Evolutionary conservation across 92 coral and sea anemone genomes (phyloP), one percentile per base, ranked within the genome.

Genomic region (Paragorgia papillata): DNA sequence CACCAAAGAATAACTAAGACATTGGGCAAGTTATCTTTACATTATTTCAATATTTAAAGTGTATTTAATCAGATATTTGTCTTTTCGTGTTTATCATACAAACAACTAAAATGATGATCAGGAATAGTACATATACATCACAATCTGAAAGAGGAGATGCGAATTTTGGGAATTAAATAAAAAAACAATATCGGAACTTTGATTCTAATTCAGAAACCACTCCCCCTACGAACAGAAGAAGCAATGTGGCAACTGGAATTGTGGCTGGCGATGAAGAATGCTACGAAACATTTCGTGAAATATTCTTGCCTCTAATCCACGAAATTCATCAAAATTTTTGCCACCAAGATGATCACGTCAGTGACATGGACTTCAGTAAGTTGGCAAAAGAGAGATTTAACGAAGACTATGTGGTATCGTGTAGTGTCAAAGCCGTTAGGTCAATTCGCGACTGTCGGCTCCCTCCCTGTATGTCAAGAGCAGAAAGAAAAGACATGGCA

Each of bases 231-330:
- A 46, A 46, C 14, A 46, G 17, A 9, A 46, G 53, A 15, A 15
- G 14, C 17, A 15, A 46, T 7, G 15, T 46, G 2, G 2, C 53
- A 15, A 15, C 64, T 21, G 37, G 33, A 58, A 31, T 27, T 21
- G 25, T 32, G 25, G 32, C 64, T 7, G 37, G 64, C 64, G 37
- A 58, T 33, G 64, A 63, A 63, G 48, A 63, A 63, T 39, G 69
- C 26, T 14, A 19, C 20, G 44, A 63, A 31, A 63, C n/a, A 46
- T 46, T 46, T 15, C 17, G n/a, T 2, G n/a, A 46, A 46, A 46
- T 46, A 6, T 46, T 46, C 53, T 7, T n/a, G 53, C 53, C 53
- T 15, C 15, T 46, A 15, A 46, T 46, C 15, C 53, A 46, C 53
- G 53, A 7, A 15, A 46, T 46, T 46, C 53, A 46, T n/a, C 14